Conservation (phyloP, 2,888 invertebrate genomes). For the Buathra laborator region DNA sequence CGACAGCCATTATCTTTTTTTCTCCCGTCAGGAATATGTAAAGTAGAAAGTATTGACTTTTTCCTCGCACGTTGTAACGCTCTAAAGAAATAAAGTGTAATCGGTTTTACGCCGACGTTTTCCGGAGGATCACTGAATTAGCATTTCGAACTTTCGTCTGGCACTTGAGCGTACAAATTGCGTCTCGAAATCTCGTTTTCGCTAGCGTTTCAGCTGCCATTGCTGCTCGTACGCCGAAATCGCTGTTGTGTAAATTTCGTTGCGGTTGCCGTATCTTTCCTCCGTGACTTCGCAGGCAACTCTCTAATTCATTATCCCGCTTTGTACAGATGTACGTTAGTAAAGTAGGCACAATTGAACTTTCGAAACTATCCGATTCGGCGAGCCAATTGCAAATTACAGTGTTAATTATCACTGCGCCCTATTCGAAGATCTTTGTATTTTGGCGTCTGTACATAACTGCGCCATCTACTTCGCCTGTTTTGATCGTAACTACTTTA, state of each 20-base stretch:
- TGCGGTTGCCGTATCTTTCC: constrained; percentile 69
- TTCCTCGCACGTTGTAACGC: not conserved
- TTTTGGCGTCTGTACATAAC: not conserved
- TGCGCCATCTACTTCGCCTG: not conserved
- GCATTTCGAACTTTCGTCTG: constrained; percentile 74
- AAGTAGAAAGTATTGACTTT: constrained; percentile 2
- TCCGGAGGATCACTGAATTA: constrained; percentile 63
- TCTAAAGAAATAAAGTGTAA: not conserved
- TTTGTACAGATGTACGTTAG: constrained; percentile 58
- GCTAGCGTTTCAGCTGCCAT: constrained; percentile 45
- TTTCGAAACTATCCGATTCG: constrained; percentile 56
- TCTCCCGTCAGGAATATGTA: too few relatives aligned
- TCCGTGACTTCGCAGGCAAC: constrained; percentile 39
- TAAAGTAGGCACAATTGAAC: constrained; percentile 58
- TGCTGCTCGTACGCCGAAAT: constrained; percentile 18
- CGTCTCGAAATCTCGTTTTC: constrained; percentile 80
- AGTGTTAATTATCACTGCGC: constrained; percentile 1
- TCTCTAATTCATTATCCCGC: constrained; percentile 64
- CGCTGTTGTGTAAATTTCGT: constrained; percentile 69
- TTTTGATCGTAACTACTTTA: not conserved
- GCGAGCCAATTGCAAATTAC: constrained; percentile 53
- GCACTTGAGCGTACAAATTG: constrained; percentile 80
- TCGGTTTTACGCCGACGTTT: not conserved
- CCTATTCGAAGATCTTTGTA: not conserved
- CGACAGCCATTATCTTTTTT: not conserved